A percentile compares a stretch with the other conserved stretches of the same genome.
phyloP scores from a whole-genome alignment of 1,140 invertebrate species.

The Galendromus occidentalis region DNA sequence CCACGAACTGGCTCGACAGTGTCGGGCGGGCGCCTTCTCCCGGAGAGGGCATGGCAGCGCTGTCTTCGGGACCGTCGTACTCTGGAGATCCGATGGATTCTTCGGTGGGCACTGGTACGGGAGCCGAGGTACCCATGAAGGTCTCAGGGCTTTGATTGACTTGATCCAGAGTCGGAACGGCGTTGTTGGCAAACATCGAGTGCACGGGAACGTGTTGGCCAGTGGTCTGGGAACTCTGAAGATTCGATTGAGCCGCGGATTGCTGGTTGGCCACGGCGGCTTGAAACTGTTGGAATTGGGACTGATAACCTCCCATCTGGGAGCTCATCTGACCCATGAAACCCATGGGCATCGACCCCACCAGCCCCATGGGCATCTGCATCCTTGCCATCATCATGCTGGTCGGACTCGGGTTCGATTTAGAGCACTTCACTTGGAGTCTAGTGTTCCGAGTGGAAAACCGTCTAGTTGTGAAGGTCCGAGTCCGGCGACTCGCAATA shows the following conservation, averaged over 20 bases:
- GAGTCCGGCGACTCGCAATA: too few relatives aligned
- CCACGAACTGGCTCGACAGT: not conserved
- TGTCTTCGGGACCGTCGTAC: not conserved
- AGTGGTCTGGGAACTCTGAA: not conserved
- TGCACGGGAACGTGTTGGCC: too few relatives aligned
- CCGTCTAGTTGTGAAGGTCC: too few relatives aligned
- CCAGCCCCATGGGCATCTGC: slow-evolving; percentile 5
- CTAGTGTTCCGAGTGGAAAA: too few relatives aligned
- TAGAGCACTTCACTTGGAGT: too few relatives aligned
- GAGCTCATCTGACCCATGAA: slow-evolving; percentile 4
- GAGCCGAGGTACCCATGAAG: not conserved
- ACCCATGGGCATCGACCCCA: not conserved
- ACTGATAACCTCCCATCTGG: not conserved
- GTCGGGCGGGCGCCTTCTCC: not conserved
- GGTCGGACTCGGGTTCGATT: not conserved
- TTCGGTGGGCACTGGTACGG: not conserved
- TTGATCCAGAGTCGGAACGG: too few relatives aligned
- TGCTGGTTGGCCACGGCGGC: not conserved
- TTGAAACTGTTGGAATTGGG: not conserved
- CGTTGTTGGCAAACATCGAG: too few relatives aligned
- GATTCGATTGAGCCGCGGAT: not conserved
- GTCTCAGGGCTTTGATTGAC: not conserved
- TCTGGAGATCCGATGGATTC: not conserved
- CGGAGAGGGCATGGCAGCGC: not conserved
- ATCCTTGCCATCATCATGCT: slow-evolving; percentile 1